Conservation (phyloP, 2,113 vertebrate species). For the Clarias batrachus region DNA sequence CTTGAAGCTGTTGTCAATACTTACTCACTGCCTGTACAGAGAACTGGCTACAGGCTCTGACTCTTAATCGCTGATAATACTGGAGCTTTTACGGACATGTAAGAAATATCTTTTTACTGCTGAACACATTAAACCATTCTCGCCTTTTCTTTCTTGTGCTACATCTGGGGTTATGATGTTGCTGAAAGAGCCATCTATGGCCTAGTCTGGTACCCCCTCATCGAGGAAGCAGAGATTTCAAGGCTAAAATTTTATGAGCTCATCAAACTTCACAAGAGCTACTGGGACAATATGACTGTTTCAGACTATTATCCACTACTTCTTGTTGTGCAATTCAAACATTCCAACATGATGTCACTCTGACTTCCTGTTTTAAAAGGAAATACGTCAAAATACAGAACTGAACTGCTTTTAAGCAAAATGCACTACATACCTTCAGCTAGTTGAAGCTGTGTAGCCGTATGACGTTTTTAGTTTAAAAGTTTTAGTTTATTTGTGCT, state of each 20-base stretch:
- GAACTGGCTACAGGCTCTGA: conserved; percentile 1
- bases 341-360: background rate
- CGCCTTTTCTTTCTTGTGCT: too few species aligned
- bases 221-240: background rate
- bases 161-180: background rate
- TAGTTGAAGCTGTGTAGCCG: background rate
- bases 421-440: background rate
- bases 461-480: background rate
- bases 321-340: background rate
- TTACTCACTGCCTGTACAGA: conserved; percentile 14
- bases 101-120: background rate
- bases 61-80: background rate
- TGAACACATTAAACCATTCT: background rate
- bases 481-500: background rate
- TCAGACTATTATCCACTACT: background rate
- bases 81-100: background rate
- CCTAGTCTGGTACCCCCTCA: background rate
- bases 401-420: background rate
- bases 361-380: background rate
- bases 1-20: conserved; percentile 50
- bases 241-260: background rate
- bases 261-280: background rate
- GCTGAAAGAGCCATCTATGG: background rate
- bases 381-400: background rate
- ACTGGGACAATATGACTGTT: background rate